Conservation (phyloP, 2,113 vertebrate genomes). For the Cyphomyrus plagiostoma region DNA sequence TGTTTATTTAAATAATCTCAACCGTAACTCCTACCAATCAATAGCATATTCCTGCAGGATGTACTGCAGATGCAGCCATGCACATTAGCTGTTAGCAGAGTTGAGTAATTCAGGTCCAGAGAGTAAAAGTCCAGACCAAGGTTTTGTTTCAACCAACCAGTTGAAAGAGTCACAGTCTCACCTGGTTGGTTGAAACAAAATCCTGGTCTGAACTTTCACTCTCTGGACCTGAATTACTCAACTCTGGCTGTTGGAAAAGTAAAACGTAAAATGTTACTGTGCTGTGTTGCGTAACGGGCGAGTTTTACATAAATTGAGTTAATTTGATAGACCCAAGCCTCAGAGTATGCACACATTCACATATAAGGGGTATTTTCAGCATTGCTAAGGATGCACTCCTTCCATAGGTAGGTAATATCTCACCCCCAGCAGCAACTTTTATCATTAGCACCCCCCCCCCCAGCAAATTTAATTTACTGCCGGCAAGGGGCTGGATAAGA, state of each 20-base stretch:
- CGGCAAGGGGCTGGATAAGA: background rate
- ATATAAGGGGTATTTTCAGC: background rate
- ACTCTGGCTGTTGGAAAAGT: background rate
- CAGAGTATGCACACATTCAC: background rate
- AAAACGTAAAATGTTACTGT: background rate
- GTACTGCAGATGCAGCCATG: background rate
- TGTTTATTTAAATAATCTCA: background rate
- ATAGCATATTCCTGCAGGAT: background rate
- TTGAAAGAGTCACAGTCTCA: too few relatives aligned
- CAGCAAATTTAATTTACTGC: background rate
- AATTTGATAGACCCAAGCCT: background rate
- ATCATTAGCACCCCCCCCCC: background rate
- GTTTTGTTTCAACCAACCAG: too few relatives aligned
- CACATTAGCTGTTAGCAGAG: background rate
- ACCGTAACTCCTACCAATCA: background rate
- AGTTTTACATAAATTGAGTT: background rate
- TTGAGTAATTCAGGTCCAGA: too few relatives aligned
- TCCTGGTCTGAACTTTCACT: too few relatives aligned
- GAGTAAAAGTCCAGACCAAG: too few relatives aligned
- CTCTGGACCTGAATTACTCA: too few relatives aligned
- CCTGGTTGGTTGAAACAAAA: too few relatives aligned
- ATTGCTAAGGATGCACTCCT: background rate
- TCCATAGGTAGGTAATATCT: background rate
- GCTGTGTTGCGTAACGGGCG: background rate
- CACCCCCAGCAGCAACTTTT: background rate